A percentile compares a stretch with the other conserved stretches of the same genome.
phyloP scores from a whole-genome alignment of 2,888 invertebrate genomes.

The Cordylochernes scorpioides region DNA sequence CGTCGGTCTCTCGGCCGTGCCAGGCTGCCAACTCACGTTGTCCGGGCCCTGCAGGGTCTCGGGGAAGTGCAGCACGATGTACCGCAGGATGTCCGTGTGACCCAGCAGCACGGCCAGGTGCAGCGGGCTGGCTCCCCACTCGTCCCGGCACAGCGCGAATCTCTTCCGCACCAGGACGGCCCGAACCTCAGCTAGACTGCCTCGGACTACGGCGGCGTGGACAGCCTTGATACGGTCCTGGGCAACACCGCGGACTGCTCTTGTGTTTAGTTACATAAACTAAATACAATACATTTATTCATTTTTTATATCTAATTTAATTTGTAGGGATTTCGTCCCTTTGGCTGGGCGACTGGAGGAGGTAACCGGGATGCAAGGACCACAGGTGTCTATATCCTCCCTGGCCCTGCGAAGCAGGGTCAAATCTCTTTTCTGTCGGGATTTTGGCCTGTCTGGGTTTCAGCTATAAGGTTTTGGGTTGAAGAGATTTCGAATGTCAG shows the following conservation, averaged over 20 bases:
- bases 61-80: conserved; percentile 48
- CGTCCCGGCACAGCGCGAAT: conserved; percentile 37
- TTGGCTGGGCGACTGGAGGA: too few relatives aligned
- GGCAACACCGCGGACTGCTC: too few relatives aligned
- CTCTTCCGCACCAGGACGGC: conserved; percentile 29
- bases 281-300: neutral
- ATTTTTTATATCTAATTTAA: neutral
- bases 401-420: too few relatives aligned
- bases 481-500: too few relatives aligned
- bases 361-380: too few relatives aligned
- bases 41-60: conserved; percentile 43
- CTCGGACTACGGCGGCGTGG: conserved; percentile 46
- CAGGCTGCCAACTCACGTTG: conserved; percentile 17
- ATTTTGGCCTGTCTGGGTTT: too few relatives aligned
- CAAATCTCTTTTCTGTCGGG: too few relatives aligned
- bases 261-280: too few relatives aligned
- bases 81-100: conserved; percentile 39
- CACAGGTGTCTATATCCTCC: too few relatives aligned
- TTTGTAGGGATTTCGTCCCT: neutral
- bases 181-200: conserved; percentile 29
- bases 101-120: conserved; percentile 72
- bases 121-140: conserved; percentile 51
- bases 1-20: too few relatives aligned
- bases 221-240: conserved; percentile 55
- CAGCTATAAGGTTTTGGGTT: too few relatives aligned